Evolutionary conservation across 2,888 invertebrate genomes (phyloP), one percentile per base, ranked within the genome.

Genomic region (Abrostola triplasia): DNA sequence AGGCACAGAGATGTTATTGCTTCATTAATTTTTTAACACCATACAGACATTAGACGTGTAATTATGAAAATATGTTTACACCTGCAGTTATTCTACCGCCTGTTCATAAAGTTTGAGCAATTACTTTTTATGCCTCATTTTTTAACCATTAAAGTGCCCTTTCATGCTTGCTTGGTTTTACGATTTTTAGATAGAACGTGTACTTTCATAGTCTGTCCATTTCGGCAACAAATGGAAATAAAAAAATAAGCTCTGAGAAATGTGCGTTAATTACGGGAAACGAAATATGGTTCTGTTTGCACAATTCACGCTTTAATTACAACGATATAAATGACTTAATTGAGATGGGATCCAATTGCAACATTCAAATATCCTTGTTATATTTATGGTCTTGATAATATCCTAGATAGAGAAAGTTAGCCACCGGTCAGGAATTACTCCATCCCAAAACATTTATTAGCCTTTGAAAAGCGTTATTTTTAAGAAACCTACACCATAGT

Each of bases 91-190:
- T 66, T 13, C 12, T 5, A 55, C 36, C 36, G 24, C 35, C 41
- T 50, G 59, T n/a, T 47, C 36, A 53, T 56, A 64, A 54, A 48
- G 12, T 54, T 48, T n/a, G 42, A 64, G 47, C 36, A 64, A 75
- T 75, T 70, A 64, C 48, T 51, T 64, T 64, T 60, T 58, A 64
- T 55, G 10, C 42, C 36, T 53, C 13, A 36, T 56, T 75, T 61
- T 73, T 69, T 41, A 6, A 57, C 36, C 40, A 59, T 47, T 54
- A 48, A n/a, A 57, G 37, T 60, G 57, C 53, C 49, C 51, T 70
- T 64, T 51, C 47, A 49, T n/a, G 54, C 40, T 35, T 13, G 40
- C 53, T 54, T 60, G 38, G 1, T 55, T 75, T 64, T 47, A 75
- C 37, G 44, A 70, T 64, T 58, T 53, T 54, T 48, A 13, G 47